Conservation (phyloP, 1,140 invertebrate genomes). For the Aphelinus atriplicis region DNA sequence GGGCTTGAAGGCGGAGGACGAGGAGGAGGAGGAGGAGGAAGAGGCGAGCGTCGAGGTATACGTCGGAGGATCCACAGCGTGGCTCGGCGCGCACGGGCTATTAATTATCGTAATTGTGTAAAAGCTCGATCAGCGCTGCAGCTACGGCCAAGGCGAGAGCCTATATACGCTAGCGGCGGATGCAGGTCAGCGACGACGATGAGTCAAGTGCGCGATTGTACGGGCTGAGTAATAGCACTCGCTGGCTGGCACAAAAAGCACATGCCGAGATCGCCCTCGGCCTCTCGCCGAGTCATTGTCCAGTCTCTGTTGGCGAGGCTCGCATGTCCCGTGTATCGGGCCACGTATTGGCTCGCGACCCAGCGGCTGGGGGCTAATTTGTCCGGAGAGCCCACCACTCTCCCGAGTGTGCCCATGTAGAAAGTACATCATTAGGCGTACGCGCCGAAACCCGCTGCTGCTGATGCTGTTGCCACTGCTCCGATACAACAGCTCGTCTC, state of each 20-base stretch:
- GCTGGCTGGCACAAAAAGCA: neutral
- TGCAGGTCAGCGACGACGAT: neutral
- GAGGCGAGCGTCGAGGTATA: no score
- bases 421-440: constrained; percentile 49
- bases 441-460: neutral
- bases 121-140: constrained; percentile 16
- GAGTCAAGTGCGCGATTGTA: neutral
- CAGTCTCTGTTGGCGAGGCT: no score
- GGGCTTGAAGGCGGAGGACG: no score
- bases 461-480: constrained; percentile 1
- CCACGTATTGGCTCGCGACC: no score
- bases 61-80: no score
- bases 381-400: neutral
- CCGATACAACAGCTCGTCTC: constrained; percentile 4
- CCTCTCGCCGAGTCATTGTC: constrained; percentile 1
- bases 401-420: constrained; percentile 27
- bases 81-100: neutral
- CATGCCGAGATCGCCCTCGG: neutral
- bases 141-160: constrained; percentile 6
- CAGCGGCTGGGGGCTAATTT: constrained; percentile 5
- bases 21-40: no score
- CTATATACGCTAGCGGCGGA: constrained; percentile 6
- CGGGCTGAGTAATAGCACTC: neutral
- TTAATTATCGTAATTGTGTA: constrained; percentile 29
- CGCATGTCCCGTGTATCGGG: no score